phyloP scores from a whole-genome alignment of 2,113 vertebrate species.

The Numida meleagris region DNA sequence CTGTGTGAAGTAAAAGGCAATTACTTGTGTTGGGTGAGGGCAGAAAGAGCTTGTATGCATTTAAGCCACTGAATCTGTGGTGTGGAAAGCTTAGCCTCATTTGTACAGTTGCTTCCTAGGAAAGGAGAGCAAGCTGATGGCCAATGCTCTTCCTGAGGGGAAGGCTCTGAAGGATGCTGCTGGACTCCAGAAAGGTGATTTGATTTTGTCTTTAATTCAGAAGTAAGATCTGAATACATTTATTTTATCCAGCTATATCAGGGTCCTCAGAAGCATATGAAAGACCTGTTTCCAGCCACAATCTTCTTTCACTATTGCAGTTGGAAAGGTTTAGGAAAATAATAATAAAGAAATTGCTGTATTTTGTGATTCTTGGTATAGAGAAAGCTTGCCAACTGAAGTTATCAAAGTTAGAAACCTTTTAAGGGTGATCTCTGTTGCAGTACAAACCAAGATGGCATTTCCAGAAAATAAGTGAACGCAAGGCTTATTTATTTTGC shows the following conservation, averaged over 20 bases:
- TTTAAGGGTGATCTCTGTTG: not conserved
- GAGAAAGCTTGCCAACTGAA: not conserved
- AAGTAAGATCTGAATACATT: not conserved
- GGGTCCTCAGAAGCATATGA: not conserved
- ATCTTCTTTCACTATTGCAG: not conserved
- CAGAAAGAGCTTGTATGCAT: not conserved
- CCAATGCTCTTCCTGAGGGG: not conserved
- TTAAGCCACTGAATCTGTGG: not conserved
- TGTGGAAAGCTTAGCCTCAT: not conserved
- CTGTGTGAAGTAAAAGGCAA: not conserved
- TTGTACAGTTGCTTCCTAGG: not conserved
- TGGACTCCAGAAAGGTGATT: not conserved
- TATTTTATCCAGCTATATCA: not conserved
- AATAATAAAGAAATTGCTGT: accelerated
- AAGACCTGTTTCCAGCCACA: not conserved
- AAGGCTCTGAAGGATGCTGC: not conserved
- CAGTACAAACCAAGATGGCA: not conserved
- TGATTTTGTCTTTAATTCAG: not conserved
- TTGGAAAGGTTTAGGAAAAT: not conserved
- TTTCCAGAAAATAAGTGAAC: not conserved
- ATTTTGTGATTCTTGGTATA: not conserved
- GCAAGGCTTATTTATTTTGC: not conserved
- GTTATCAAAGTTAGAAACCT: not conserved
- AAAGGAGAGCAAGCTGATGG: accelerated
- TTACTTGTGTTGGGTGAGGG: not conserved